Evolutionary conservation across 1,140 invertebrate species (phyloP), one percentile per base, ranked within the genome.

Genomic region (Drosophila littoralis): DNA sequence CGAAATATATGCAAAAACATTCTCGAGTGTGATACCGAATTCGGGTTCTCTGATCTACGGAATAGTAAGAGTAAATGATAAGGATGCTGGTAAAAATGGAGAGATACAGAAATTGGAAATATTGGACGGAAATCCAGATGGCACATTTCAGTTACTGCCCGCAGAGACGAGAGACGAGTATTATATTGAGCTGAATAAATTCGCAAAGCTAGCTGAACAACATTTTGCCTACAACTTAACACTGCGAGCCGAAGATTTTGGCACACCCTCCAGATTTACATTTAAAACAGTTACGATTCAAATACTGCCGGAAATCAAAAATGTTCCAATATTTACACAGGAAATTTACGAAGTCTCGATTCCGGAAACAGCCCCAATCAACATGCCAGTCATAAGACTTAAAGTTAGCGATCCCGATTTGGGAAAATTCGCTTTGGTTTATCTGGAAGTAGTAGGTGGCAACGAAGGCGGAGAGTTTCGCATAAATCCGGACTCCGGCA

Each of bases 401-500:
- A 96, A 97, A 88, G 97, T 98, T 0, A 96, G 94, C 7, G 97
- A 99, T 86, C 95, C 95, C 0, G 97, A 98, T 89, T 94, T 95
- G 60, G 97, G 96, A 0, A 94, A 94, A 83, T 97, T 97, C 91
- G 97, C 96, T 0, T 93, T 96, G 79, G 96, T 98, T 0, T 96
- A 95, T 68, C 94, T 98, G 52, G 96, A 97, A 92, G 98, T 99
- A 60, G 97, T 98, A 5, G 97, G 96, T 10, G 98, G 98, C 0
- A 98, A 99, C 92, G 96, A 97, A 81, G 96, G 97, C 35, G 95
- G 95, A 0, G 96, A 98, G 80, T 99, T 99, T 91, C 93, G 94
- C 40, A 95, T 99, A 8, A 97, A 98, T 92, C 95, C 96, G 0
- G 95, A 96, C 75, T 97, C 97, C 0, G 98, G 98, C 0, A 96